These are phyloP conservation scores for Eubasilissa regina DNA, from an alignment of 1,140 invertebrate genomes.

Conservation along the genomic window DNA sequence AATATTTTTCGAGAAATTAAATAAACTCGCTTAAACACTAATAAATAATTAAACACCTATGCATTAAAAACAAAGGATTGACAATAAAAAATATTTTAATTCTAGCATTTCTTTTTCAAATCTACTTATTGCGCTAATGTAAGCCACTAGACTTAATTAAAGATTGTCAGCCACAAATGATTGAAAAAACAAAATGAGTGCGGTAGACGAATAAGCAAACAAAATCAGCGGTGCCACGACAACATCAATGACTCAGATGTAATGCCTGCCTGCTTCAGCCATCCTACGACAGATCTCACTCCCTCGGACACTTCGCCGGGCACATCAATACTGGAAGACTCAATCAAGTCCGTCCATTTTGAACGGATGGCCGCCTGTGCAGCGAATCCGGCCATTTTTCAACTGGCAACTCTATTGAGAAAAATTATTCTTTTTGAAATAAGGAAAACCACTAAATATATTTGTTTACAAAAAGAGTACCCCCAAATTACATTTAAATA, in stretches of 20 bases:
- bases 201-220: background rate
- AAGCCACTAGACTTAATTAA: too few species aligned
- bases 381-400: conserved; percentile 76
- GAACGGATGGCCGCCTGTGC: conserved; percentile 77
- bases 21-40: too few species aligned
- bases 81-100: too few species aligned
- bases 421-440: background rate
- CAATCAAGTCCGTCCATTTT: conserved; percentile 78
- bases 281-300: conserved; percentile 81
- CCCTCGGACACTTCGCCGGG: conserved; percentile 78
- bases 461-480: too few species aligned
- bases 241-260: conserved; percentile 29
- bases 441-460: background rate
- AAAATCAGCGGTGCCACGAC: conserved; percentile 51
- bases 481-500: too few species aligned
- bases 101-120: too few species aligned
- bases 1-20: too few species aligned
- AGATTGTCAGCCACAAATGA: background rate
- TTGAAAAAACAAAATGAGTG: background rate
- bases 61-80: too few species aligned
- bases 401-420: conserved; percentile 1
- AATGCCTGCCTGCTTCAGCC: conserved; percentile 81
- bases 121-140: too few species aligned
- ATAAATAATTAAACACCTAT: too few species aligned
- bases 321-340: conserved; percentile 77